These are phyloP conservation scores for Bovichtus variegatus DNA, from an alignment of 2,797 vertebrate species.

Conservation along the genomic window DNA sequence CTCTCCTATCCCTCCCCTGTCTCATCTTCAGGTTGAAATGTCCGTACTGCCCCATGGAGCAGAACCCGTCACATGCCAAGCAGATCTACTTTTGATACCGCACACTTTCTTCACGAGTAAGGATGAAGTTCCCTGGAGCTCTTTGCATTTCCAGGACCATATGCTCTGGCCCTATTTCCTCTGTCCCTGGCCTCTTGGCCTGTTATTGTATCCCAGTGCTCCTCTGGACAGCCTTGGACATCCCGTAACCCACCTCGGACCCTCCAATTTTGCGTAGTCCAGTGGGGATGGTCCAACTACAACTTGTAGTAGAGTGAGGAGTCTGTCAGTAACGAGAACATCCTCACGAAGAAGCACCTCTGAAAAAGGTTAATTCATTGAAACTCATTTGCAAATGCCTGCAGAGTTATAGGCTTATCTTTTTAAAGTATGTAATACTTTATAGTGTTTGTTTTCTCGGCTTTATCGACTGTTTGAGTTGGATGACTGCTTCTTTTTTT, in stretches of 20 bases:
- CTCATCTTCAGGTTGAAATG: constrained; percentile 89
- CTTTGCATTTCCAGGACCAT: constrained; percentile 73
- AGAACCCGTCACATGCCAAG: constrained; percentile 94
- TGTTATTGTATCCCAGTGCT: constrained; percentile 73
- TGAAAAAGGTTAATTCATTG: constrained; percentile 70
- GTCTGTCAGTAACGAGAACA: constrained; percentile 62
- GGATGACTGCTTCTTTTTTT: constrained; percentile 64
- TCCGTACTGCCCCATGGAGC: constrained; percentile 95
- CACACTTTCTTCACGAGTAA: constrained; percentile 57
- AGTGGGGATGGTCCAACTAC: constrained; percentile 63
- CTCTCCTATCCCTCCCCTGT: not conserved
- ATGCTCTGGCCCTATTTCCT: constrained; percentile 68
- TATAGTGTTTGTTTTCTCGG: constrained; percentile 65
- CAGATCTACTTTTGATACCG: constrained; percentile 92
- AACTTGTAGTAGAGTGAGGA: constrained; percentile 70
- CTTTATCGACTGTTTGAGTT: constrained; percentile 73
- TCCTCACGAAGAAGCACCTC: constrained; percentile 68
- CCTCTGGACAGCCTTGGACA: constrained; percentile 73
- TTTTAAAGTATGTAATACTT: constrained; percentile 78
- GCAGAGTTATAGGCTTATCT: constrained; percentile 75
- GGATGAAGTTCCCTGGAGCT: constrained; percentile 77
- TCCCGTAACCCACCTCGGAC: constrained; percentile 61
- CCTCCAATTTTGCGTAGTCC: constrained; percentile 75
- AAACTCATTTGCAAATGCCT: constrained; percentile 79
- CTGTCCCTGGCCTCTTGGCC: constrained; percentile 65